phyloP scores from a whole-genome alignment of 2,888 invertebrate genomes.

The Fragum sueziense region DNA sequence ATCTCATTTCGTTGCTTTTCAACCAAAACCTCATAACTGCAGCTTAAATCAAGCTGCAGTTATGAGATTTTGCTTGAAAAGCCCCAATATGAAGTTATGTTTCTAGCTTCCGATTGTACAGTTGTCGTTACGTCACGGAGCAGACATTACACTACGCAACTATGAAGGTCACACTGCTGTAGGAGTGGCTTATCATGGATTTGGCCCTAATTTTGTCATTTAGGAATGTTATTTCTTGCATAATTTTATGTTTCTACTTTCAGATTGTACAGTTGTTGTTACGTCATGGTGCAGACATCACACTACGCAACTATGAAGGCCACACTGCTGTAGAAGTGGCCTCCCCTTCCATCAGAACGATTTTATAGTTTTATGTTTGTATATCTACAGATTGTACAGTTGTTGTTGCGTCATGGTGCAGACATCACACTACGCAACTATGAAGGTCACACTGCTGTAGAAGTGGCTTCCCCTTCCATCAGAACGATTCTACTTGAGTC shows the following conservation, averaged over 20 bases:
- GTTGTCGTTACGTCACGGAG: too few relatives aligned
- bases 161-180: too few relatives aligned
- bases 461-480: constrained; percentile 77
- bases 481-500: constrained; percentile 77
- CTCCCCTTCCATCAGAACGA: constrained; percentile 74
- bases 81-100: too few relatives aligned
- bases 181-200: too few relatives aligned
- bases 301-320: constrained; percentile 79
- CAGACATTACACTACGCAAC: too few relatives aligned
- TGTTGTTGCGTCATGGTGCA: constrained; percentile 78
- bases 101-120: too few relatives aligned
- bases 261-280: constrained; percentile 79
- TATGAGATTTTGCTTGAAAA: too few relatives aligned
- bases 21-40: too few relatives aligned
- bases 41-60: too few relatives aligned
- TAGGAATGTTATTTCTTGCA: too few relatives aligned
- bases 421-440: constrained; percentile 80
- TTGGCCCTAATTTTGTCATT: too few relatives aligned
- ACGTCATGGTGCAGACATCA: constrained; percentile 79
- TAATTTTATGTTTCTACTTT: constrained; percentile 6
- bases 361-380: constrained; percentile 62
- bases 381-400: constrained; percentile 75
- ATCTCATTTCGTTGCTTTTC: too few relatives aligned
- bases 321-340: constrained; percentile 80
- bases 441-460: constrained; percentile 79